Conservation (phyloP, 2,888 invertebrate species). For the Epirrhoe alternata region DNA sequence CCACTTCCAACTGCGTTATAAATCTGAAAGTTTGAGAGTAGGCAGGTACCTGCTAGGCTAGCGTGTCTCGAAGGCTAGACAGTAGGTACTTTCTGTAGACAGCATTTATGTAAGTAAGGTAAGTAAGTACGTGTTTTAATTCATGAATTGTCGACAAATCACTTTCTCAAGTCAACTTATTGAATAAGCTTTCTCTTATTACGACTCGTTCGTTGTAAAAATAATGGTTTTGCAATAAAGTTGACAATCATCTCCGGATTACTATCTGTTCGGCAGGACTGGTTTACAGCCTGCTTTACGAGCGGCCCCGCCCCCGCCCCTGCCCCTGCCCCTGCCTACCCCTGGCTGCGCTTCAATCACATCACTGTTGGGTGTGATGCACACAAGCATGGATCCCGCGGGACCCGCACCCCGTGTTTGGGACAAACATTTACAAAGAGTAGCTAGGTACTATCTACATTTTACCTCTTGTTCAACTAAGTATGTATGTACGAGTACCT, state of each 20-base stretch:
- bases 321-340: neutral
- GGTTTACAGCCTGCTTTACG: conserved; percentile 37
- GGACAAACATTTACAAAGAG: neutral
- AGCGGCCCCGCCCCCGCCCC: conserved; percentile 1
- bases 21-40: neutral
- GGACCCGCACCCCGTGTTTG: neutral
- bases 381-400: neutral
- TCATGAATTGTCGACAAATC: neutral
- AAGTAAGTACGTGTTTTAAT: neutral
- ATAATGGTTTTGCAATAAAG: conserved; percentile 36
- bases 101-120: neutral
- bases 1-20: neutral
- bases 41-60: neutral
- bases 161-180: neutral
- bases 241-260: conserved; percentile 31
- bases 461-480: conserved; percentile 1
- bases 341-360: too few relatives aligned
- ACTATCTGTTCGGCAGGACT: conserved; percentile 10
- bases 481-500: neutral
- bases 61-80: neutral
- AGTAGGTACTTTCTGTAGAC: neutral
- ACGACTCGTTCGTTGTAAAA: conserved; percentile 24
- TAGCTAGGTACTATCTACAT: neutral
- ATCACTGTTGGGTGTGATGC: too few relatives aligned
- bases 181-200: conserved; percentile 22